A percentile compares a stretch with the other conserved stretches of the same genome.
These are phyloP conservation scores for Varanus salvator DNA, from an alignment of 2,113 vertebrate species.

Conservation along the genomic window DNA sequence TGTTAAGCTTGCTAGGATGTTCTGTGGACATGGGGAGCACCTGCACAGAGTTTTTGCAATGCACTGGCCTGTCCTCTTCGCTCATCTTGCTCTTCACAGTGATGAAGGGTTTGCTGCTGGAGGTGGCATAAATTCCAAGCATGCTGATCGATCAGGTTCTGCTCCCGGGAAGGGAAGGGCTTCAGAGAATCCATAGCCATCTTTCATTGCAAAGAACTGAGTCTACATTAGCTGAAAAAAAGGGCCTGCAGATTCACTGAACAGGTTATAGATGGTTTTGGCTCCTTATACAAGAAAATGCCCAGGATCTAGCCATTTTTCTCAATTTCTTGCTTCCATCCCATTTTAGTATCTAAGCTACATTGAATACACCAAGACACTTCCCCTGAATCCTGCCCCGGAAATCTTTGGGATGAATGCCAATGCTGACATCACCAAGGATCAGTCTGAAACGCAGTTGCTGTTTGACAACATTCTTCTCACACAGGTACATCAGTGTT, in stretches of 20 bases:
- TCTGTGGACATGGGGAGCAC: not conserved
- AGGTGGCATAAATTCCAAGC: not conserved
- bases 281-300: not conserved
- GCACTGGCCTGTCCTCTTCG: not conserved
- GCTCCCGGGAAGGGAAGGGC: too few relatives aligned
- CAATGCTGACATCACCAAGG: conserved; percentile 89
- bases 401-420: conserved; percentile 90
- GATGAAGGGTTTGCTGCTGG: not conserved
- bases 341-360: conserved; percentile 81
- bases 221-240: not conserved
- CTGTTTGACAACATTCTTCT: conserved; percentile 88
- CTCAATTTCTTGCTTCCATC: not conserved
- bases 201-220: too few relatives aligned
- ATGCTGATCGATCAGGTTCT: not conserved
- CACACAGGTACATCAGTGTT: conserved; percentile 78
- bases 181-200: not conserved
- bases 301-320: not conserved
- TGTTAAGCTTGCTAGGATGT: not conserved
- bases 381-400: conserved; percentile 85
- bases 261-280: not conserved
- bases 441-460: conserved; percentile 87
- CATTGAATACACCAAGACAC: conserved; percentile 84
- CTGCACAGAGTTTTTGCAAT: not conserved
- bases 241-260: not conserved
- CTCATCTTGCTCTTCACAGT: too few relatives aligned